These are phyloP conservation scores for Ptyas mucosa DNA, from an alignment of 2,113 vertebrate species.

Conservation along the genomic window DNA sequence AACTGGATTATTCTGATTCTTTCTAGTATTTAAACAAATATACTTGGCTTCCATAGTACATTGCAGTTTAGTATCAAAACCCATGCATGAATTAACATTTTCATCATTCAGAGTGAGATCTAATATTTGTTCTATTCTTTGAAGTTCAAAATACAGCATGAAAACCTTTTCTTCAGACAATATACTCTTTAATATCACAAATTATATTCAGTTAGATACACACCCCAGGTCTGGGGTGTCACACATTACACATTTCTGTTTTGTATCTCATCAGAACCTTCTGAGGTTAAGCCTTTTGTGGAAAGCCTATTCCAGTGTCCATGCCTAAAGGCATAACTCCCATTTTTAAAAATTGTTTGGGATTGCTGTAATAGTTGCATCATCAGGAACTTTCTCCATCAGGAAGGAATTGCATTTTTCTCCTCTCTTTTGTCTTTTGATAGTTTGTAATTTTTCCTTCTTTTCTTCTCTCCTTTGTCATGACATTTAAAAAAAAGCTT, in stretches of 20 bases:
- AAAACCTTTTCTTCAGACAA: not conserved
- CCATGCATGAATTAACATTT: not conserved
- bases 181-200: not conserved
- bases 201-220: not conserved
- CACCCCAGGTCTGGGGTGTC: not conserved
- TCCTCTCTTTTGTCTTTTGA: not conserved
- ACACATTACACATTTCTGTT: not conserved
- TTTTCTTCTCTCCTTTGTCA: not conserved
- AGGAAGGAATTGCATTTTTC: not conserved
- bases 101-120: constrained; percentile 11
- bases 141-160: not conserved
- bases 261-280: not conserved
- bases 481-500: not conserved
- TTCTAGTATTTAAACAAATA: not conserved
- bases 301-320: not conserved
- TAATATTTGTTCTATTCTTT: constrained; percentile 5
- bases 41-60: not conserved
- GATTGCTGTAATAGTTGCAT: not conserved
- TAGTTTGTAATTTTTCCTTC: not conserved
- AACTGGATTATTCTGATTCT: not conserved
- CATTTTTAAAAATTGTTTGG: not conserved
- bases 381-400: not conserved
- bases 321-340: not conserved
- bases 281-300: not conserved
- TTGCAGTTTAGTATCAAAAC: not conserved